Conservation (phyloP, 92 coral and sea anemone species). For the Siderastrea siderea region DNA sequence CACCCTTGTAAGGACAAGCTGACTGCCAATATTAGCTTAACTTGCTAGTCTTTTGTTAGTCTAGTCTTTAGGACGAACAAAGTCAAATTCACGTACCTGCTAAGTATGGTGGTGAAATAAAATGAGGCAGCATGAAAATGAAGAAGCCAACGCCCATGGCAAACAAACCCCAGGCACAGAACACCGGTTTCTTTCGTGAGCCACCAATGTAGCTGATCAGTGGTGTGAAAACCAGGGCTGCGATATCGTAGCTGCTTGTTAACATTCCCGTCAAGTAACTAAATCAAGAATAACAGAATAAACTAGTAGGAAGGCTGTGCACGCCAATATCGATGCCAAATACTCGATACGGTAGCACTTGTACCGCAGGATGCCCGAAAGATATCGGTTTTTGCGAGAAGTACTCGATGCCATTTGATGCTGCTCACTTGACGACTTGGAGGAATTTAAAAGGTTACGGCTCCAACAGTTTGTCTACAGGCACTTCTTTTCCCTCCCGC, state of each 20-base stretch:
- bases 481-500: too few species aligned
- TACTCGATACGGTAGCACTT: too few species aligned
- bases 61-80: background rate
- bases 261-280: slow-evolving; percentile 88
- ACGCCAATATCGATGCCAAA: too few species aligned
- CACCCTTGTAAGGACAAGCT: too few species aligned
- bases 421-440: too few species aligned
- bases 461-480: too few species aligned
- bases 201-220: slow-evolving; percentile 90
- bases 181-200: slow-evolving; percentile 85
- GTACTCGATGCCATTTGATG: too few species aligned
- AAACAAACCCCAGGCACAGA: slow-evolving; percentile 88
- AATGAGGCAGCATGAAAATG: slow-evolving; percentile 88
- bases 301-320: background rate
- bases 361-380: too few species aligned
- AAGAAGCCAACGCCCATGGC: slow-evolving; percentile 82
- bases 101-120: slow-evolving; percentile 78
- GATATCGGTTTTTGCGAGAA: too few species aligned
- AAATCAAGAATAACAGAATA: background rate
- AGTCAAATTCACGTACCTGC: slow-evolving; percentile 53
- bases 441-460: too few species aligned
- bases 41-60: background rate
- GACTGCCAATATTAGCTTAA: too few species aligned
- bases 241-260: slow-evolving; percentile 92
- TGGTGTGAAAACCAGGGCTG: slow-evolving; percentile 79